These are phyloP conservation scores for Pseudoatta argentina DNA, from an alignment of 1,140 invertebrate genomes.

Conservation along the genomic window DNA sequence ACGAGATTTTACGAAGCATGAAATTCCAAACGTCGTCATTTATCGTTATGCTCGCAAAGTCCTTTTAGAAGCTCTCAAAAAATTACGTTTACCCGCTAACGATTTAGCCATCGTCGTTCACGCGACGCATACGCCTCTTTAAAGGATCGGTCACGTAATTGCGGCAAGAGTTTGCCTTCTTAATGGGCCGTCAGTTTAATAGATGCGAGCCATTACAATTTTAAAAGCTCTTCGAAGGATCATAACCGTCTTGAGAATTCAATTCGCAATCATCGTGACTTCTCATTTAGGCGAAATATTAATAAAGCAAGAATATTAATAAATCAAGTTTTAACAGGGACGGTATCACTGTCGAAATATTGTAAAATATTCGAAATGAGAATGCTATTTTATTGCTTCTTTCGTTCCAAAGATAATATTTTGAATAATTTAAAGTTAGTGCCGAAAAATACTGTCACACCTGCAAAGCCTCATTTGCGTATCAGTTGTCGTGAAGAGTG, in stretches of 20 bases:
- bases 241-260: conserved; percentile 46
- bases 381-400: background rate
- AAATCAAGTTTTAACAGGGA: background rate
- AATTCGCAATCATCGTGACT: background rate
- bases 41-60: background rate
- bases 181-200: conserved; percentile 62
- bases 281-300: background rate
- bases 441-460: conserved; percentile 17
- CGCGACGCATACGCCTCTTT: conserved; percentile 13
- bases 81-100: conserved; percentile 11
- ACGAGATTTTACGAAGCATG: background rate
- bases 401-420: background rate
- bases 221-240: conserved; percentile 5
- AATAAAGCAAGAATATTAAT: background rate
- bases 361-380: background rate
- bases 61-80: conserved; percentile 24
- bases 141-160: conserved; percentile 31
- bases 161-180: conserved; percentile 31
- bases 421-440: conserved; percentile 38
- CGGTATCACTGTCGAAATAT: background rate
- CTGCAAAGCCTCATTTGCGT: conserved; percentile 4
- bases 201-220: conserved; percentile 50
- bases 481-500: conserved; percentile 20
- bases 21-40: background rate
- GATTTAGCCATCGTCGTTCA: conserved; percentile 16